Conservation (phyloP, 2,888 invertebrate genomes). For the Caenorhabditis angaria region DNA sequence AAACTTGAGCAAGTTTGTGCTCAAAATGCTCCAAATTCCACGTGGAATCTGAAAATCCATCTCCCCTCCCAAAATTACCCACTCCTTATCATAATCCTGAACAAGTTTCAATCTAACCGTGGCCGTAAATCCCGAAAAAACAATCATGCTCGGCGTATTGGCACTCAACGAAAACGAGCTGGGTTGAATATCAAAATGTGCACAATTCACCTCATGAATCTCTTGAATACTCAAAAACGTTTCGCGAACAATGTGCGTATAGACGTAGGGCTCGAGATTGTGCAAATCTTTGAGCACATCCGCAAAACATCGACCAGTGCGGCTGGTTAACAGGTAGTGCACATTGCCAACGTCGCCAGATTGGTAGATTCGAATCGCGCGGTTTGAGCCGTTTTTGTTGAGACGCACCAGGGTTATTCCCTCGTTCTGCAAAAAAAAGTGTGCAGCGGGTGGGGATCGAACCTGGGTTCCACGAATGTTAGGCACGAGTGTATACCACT, state of each 20-base stretch:
- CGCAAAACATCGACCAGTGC: not conserved
- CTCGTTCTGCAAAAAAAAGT: constrained; percentile 17
- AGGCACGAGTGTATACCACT: not conserved
- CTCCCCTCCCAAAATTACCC: not conserved
- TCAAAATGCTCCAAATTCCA: too few species aligned
- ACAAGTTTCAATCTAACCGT: not conserved
- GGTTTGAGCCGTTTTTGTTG: not conserved
- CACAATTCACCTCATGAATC: constrained; percentile 16
- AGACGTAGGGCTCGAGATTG: not conserved
- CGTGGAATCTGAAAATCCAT: too few species aligned
- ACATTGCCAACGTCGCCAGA: constrained; percentile 10
- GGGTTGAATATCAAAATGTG: constrained; percentile 5
- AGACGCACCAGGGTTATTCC: constrained; percentile 11
- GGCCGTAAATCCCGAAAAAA: constrained; percentile 9
- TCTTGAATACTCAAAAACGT: constrained; percentile 24
- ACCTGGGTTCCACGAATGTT: not conserved
- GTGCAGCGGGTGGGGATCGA: not conserved
- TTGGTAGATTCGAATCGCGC: constrained; percentile 8
- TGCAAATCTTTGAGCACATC: not conserved
- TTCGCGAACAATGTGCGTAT: constrained; percentile 19
- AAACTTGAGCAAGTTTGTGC: too few species aligned
- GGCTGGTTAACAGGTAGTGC: constrained; percentile 9
- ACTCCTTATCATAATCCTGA: not conserved
- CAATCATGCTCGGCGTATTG: constrained; percentile 1
- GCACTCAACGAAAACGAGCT: not conserved